A percentile compares a stretch with the other conserved stretches of the same genome.
Evolutionary conservation across 2,888 invertebrate species (phyloP).

Genomic region (Drosophila lacicola): DNA sequence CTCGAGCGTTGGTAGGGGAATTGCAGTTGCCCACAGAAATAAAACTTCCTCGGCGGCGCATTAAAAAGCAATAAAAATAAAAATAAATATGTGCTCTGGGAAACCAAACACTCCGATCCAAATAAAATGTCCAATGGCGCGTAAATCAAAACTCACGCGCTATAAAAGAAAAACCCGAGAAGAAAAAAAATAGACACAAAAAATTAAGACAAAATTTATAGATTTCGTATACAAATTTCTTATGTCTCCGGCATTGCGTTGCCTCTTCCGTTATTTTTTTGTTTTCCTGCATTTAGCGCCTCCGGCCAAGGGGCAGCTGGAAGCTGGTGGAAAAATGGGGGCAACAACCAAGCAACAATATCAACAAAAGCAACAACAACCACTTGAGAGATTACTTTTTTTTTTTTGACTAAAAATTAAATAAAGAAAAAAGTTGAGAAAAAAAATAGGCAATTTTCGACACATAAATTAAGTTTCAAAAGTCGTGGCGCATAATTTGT

Average conservation of each 20-base stretch:
- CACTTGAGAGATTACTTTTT: conserved; percentile 65
- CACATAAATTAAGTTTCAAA: conserved; percentile 21
- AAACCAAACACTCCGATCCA: conserved; percentile 55
- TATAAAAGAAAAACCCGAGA: conserved; percentile 25
- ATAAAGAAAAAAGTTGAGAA: background rate
- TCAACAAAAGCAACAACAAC: conserved; percentile 39
- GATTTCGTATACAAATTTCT: conserved; percentile 47
- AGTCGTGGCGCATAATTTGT: conserved; percentile 15
- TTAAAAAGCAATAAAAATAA: conserved; percentile 82
- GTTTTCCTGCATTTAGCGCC: conserved; percentile 75
- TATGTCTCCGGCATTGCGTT: conserved; percentile 26
- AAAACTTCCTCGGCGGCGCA: conserved; percentile 76
- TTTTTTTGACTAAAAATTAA: conserved; percentile 15
- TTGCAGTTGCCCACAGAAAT: conserved; percentile 55
- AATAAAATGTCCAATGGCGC: conserved; percentile 74
- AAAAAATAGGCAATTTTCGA: conserved; percentile 4
- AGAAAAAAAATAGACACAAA: conserved; percentile 33
- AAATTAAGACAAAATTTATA: conserved; percentile 74
- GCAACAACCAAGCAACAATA: conserved; percentile 32
- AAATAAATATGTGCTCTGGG: conserved; percentile 74
- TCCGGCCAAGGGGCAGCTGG: conserved; percentile 41
- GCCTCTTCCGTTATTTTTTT: conserved; percentile 59
- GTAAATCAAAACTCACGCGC: conserved; percentile 80
- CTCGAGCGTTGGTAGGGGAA: conserved; percentile 5
- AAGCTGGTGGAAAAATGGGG: conserved; percentile 3